Evolutionary conservation across 2,888 invertebrate species (phyloP).

Genomic region (Cyrtodaria siliqua): DNA sequence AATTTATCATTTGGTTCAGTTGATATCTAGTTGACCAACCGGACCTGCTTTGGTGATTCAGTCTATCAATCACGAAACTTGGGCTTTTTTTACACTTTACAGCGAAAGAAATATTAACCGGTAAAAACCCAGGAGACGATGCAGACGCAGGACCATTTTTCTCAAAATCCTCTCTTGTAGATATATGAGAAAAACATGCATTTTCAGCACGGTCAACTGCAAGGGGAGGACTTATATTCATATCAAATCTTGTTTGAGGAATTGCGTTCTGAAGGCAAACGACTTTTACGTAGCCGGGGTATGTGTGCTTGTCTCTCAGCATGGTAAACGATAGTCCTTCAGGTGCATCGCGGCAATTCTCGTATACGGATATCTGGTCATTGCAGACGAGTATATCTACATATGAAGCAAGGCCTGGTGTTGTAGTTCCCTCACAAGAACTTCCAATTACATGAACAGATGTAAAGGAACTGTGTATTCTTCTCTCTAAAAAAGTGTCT

Average conservation of each 20-base stretch:
- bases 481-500: neutral
- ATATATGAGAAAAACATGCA: too few relatives aligned
- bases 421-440: slow-evolving; percentile 1
- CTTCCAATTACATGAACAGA: slow-evolving; percentile 2
- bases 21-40: slow-evolving; percentile 1
- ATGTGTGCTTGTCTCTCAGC: neutral
- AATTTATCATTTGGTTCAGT: neutral
- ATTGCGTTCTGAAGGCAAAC: neutral
- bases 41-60: neutral
- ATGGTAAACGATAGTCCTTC: neutral
- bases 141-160: neutral
- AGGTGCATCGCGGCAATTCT: neutral
- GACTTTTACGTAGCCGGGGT: slow-evolving; percentile 19
- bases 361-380: neutral
- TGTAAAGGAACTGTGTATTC: neutral
- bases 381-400: neutral
- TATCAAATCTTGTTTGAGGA: neutral
- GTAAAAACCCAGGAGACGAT: neutral
- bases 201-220: neutral
- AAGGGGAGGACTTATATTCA: neutral
- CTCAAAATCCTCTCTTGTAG: neutral
- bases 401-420: slow-evolving; percentile 6
- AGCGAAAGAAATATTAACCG: neutral
- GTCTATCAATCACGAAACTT: neutral
- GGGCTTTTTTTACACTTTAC: neutral